Evolutionary conservation across 2,113 vertebrate genomes (phyloP), one percentile per base, ranked within the genome.

Genomic region (Podarcis muralis): DNA sequence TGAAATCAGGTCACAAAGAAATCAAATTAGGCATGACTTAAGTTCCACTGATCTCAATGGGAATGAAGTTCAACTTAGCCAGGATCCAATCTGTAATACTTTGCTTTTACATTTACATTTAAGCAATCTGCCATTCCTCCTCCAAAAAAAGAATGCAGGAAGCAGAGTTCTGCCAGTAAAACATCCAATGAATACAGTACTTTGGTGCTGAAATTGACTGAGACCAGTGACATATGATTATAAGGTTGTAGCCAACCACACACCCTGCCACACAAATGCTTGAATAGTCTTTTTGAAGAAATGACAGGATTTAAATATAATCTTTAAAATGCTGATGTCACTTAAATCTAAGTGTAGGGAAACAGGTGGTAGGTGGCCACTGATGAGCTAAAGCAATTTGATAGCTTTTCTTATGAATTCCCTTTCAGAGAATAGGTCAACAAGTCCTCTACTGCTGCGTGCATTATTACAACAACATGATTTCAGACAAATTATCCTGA

Each of bases 401-500:
- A 43, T 27, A 68, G 13, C 25, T 18, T 11, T 40, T 68, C 12
- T 30, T 27, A 68, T 23, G 22, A 9, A 35, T 81, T 62, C 30
- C 6, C 32, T 30, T 43, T 40, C 62, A 83, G 32, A 66, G 32
- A 37, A 40, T 30, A 8, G 37, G 22, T 68, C 62, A 83, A 35
- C 77, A 79, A 5, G 30, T 35, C 59, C 13, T 22, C 66, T 86
- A 69, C 0, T 89, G 27, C 30, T 84, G 3, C 66, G 82, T 69
- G 23, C 30, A 89, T 5, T 4, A 11, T 35, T 35, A 48, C 27
- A 35, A 2, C 9, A 12, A 59, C 83, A 59, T 8, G 5, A 74
- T 35, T 90, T 86, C 90, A 88, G 23, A 48, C 85, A 85, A 27
- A 86, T 75, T 88, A 88, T 25, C 89, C 81, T 25, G 30, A 62